Evolutionary conservation across 2,797 vertebrate species (phyloP).

Genomic region (Gallinago stenura): DNA sequence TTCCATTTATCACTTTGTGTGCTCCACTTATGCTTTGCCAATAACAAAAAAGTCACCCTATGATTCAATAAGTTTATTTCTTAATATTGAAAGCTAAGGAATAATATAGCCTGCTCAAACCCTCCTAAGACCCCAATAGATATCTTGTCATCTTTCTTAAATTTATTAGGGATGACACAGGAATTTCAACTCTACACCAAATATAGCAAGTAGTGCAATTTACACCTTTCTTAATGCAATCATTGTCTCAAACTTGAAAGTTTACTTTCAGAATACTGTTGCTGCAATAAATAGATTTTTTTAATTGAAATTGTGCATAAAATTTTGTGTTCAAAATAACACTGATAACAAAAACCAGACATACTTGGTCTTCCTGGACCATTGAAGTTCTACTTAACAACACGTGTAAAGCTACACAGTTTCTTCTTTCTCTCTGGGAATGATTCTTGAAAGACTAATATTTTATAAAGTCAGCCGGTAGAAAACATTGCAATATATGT

Average conservation of each 20-base stretch:
- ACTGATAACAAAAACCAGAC: not conserved
- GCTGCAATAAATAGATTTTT: not conserved
- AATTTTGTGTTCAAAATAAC: not conserved
- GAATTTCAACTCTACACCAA: not conserved
- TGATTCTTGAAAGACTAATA: not conserved
- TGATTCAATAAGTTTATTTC: not conserved
- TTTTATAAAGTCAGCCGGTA: not conserved
- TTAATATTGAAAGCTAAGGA: not conserved
- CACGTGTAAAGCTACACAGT: accelerated
- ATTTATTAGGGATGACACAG: accelerated
- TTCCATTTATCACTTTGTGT: not conserved
- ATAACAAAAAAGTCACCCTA: not conserved
- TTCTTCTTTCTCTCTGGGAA: not conserved
- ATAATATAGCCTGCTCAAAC: not conserved
- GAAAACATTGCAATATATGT: not conserved
- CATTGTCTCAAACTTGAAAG: not conserved
- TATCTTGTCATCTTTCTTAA: not conserved
- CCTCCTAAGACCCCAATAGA: not conserved
- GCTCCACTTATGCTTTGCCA: not conserved
- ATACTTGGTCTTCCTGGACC: not conserved
- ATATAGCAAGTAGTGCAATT: not conserved
- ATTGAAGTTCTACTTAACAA: not conserved
- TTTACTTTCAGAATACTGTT: not conserved
- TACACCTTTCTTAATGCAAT: not conserved
- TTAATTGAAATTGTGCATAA: not conserved